phyloP scores from a whole-genome alignment of 2,113 vertebrate genomes.

The Rafetus swinhoei region DNA sequence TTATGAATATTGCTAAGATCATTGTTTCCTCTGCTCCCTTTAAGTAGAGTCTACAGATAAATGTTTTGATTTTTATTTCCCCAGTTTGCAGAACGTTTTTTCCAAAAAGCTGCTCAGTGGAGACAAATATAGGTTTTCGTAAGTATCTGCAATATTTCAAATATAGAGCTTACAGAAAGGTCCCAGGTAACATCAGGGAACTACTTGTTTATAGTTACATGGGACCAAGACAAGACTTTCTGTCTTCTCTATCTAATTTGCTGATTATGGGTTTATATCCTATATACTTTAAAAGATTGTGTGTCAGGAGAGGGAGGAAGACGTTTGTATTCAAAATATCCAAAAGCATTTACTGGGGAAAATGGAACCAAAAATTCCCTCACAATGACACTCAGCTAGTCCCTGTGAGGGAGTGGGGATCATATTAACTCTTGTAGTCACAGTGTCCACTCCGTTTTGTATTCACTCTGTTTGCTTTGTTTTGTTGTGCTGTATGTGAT shows the following conservation, averaged over 20 bases:
- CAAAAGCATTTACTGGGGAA: neutral
- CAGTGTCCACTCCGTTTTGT: no score
- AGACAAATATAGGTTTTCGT: slow-evolving; percentile 97
- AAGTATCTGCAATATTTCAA: slow-evolving; percentile 56
- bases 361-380: neutral
- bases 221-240: neutral
- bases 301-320: neutral
- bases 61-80: slow-evolving; percentile 1
- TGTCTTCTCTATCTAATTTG: neutral
- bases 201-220: accelerated
- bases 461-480: no score
- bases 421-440: no score
- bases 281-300: neutral
- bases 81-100: slow-evolving; percentile 96
- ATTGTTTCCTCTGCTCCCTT: neutral
- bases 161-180: neutral
- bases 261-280: neutral
- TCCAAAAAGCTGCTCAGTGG: slow-evolving; percentile 97
- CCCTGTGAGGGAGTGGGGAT: no score
- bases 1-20: neutral
- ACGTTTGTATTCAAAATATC: neutral
- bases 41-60: neutral
- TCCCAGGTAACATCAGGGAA: neutral
- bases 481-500: no score
- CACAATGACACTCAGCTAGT: neutral